Conservation (phyloP, 2,113 vertebrate species). For the Bubalus kerabau region DNA sequence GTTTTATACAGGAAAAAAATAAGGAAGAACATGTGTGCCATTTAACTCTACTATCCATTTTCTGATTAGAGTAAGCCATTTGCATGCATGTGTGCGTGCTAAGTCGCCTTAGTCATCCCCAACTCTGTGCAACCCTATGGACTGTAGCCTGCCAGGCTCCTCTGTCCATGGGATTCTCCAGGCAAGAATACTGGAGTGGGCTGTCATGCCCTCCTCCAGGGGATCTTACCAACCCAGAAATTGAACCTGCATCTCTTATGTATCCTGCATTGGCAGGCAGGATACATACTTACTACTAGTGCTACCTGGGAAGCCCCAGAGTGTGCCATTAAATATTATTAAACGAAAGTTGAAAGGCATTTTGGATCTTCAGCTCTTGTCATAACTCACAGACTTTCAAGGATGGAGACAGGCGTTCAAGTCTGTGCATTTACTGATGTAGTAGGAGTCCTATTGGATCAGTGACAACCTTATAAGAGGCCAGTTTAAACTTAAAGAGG, state of each 20-base stretch:
- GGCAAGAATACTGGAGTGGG: neutral
- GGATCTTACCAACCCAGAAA: neutral
- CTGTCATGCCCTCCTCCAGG: neutral
- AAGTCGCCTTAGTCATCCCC: neutral
- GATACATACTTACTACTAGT: neutral
- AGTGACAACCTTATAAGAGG: neutral
- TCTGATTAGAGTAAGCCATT: neutral
- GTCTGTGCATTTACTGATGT: neutral
- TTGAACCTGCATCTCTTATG: neutral
- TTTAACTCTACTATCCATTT: neutral
- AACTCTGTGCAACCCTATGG: neutral
- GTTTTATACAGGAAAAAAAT: neutral
- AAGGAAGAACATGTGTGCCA: neutral
- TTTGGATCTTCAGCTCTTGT: neutral
- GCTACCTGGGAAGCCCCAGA: neutral
- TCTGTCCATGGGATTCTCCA: neutral
- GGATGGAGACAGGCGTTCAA: neutral
- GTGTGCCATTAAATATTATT: neutral
- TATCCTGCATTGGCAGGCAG: neutral
- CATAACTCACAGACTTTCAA: neutral
- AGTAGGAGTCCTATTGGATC: neutral
- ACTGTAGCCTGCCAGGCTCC: neutral
- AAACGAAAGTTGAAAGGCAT: neutral
- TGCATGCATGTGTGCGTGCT: neutral
- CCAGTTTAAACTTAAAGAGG: neutral